Percentiles rank a stretch among this genome's conserved stretches.
phyloP scores from a whole-genome alignment of 2,113 vertebrate genomes.

The Cebidichthys violaceus region DNA sequence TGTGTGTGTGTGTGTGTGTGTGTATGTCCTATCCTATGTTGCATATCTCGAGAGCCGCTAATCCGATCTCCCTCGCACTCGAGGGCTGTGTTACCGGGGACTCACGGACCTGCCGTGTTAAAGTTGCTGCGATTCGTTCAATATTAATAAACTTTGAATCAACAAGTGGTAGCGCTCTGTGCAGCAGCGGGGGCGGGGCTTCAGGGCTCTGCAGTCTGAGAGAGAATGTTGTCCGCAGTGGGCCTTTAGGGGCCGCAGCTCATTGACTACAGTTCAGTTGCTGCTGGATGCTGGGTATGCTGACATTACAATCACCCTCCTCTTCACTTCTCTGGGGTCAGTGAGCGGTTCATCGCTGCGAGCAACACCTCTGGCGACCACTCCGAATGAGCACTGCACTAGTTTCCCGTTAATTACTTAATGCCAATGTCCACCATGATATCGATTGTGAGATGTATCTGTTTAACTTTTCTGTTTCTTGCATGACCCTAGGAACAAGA shows the following conservation, averaged over 20 bases:
- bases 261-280: background rate
- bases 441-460: background rate
- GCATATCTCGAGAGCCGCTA: background rate
- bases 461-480: background rate
- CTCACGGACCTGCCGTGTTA: too few relatives aligned
- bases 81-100: background rate
- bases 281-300: background rate
- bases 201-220: background rate
- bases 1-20: too few relatives aligned
- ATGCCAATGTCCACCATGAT: background rate
- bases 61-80: background rate
- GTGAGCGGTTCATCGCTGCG: background rate
- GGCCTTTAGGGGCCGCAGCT: too few relatives aligned
- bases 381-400: background rate
- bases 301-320: background rate
- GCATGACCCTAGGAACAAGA: background rate
- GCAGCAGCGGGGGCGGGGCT: background rate
- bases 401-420: background rate
- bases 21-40: background rate
- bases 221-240: too few relatives aligned
- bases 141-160: background rate
- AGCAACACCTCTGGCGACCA: too few relatives aligned
- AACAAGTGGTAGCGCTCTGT: background rate
- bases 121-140: background rate
- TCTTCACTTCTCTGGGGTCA: background rate